Base-by-base conservation (phyloP, 2,888 invertebrate genomes). In the Tuberolachnus salignus region DNA sequence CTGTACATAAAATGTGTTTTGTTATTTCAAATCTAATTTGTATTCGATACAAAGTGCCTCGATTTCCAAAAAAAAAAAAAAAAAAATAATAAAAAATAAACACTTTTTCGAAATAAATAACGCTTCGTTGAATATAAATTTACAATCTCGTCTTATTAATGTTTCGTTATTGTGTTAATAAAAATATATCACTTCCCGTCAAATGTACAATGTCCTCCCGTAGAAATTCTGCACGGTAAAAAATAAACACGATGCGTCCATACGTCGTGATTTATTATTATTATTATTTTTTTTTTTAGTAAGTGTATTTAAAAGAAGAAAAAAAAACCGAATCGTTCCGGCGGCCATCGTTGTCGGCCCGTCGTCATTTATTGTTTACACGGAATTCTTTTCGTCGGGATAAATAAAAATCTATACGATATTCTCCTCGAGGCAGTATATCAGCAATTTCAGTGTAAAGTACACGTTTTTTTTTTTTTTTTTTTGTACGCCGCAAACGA, bases 261-360 rank as follows among this genome's bases (percentile, higher is more conserved):
- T 49, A 51, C 34, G 51, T 73, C 34, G 51, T 16, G 72, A 49
- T 61, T n/a, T n/a, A n/a, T n/a, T n/a, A n/a, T n/a, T n/a, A n/a
- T n/a, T n/a, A n/a, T n/a, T n/a, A n/a, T n/a, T 61, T 72, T 61
- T 59, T 61, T 61, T 59, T 61, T 61, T 49, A 16, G 19, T 69
- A 34, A 59, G 46, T 34, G 46, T 72, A 57, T 51, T 61, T 72
- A 46, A 46, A 66, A 57, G 34, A 51, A 67, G 19, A 34, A 53
- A 69, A 69, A 55, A 61, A 26, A 55, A 59, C 57, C 44, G 61
- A 61, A 63, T 72, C 51, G 51, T 51, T 63, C 19, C 49, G 16
- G 3, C 19, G 49, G 16, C 71, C 34, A 61, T 63, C 34, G 11
- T 11, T n/a, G 53, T 70, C 55, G 55, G 55, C 42, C 19, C 9